A percentile compares a stretch with the other conserved stretches of the same genome.
Evolutionary conservation across 2,888 invertebrate genomes (phyloP).

Genomic region (Lasioglossum pauxillum): DNA sequence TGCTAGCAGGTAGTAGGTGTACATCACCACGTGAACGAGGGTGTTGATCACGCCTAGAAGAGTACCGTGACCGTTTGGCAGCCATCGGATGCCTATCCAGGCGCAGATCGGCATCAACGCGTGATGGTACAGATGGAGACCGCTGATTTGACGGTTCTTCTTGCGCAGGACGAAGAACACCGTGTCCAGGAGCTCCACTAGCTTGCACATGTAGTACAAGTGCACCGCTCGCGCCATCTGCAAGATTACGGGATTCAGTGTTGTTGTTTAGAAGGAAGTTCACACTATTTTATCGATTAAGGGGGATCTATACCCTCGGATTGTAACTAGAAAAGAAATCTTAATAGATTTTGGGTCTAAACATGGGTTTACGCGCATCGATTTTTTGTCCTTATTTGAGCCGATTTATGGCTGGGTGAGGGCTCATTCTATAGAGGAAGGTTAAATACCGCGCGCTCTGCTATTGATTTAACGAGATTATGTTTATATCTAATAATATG

Average conservation of each 20-base stretch:
- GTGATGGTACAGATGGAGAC: constrained; percentile 96
- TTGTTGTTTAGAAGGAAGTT: background rate
- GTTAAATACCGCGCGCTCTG: too few relatives aligned
- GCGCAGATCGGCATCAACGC: constrained; percentile 91
- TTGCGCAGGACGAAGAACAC: constrained; percentile 96
- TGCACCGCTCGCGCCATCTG: constrained; percentile 85
- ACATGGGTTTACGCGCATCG: too few relatives aligned
- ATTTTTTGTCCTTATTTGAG: too few relatives aligned
- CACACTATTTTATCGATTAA: too few relatives aligned
- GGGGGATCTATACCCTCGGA: too few relatives aligned
- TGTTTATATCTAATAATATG: too few relatives aligned
- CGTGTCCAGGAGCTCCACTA: constrained; percentile 92
- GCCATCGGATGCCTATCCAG: constrained; percentile 92
- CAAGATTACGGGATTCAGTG: constrained; percentile 42
- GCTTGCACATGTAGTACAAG: constrained; percentile 91
- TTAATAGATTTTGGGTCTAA: too few relatives aligned
- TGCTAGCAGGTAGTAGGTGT: constrained; percentile 94
- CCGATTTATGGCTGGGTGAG: too few relatives aligned
- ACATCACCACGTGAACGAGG: constrained; percentile 96
- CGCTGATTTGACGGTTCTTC: constrained; percentile 94
- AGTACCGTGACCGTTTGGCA: constrained; percentile 94
- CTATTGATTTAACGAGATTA: too few relatives aligned
- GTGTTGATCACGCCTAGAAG: constrained; percentile 95
- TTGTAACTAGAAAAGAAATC: too few relatives aligned
- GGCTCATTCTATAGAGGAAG: too few relatives aligned